Base-by-base conservation (phyloP, 2,888 invertebrate genomes). In the Sabatieria punctata region DNA sequence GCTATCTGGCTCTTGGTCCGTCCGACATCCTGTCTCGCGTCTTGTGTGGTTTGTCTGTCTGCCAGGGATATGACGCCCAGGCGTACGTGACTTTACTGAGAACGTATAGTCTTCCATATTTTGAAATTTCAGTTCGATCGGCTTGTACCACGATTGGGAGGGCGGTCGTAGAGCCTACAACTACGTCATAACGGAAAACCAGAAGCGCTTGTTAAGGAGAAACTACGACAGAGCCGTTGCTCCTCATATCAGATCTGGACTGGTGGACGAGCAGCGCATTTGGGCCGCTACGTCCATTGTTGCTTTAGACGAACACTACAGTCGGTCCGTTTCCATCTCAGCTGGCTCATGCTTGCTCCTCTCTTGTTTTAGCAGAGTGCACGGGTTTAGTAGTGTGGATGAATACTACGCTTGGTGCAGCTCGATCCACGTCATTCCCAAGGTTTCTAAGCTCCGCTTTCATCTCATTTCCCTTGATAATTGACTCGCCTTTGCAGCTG, bases 41-140 rank as follows among this genome's bases (percentile, higher is more conserved):
- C 48, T 78, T 88, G 57, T 85, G 85, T 44, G 89, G 80, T 25
- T 78, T 91, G 58, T 86, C 88, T 27, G 80, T 89, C 61, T 88
- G 89, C 65, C 89, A 89, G 70, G 89, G 89, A 59, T 91, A 89
- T 67, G 82, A 85, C 67, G 85, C 85, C 38, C 78, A 80, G 50
- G 79, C 80, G 85, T 88, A 71, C 77, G 80, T 77, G n/a, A n/a
- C 18, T 41, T 41, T 8, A 15, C 8, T 19, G 6, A 22, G 15
- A 13, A 8, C 23, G 4, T n/a, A 22, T 4, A 21, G 6, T 8
- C 13, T 22, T 41, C 8, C 13, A 41, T 41, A 41, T 41, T 38
- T 18, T 18, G 8, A 13, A 38, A 13, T 13, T 30, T 30, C 15
- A 30, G 8, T 30, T 8, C 24, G 8, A 41, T 23, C 15, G n/a